These are phyloP conservation scores for Tragulus kanchil DNA, from an alignment of 2,113 vertebrate species.

Conservation along the genomic window DNA sequence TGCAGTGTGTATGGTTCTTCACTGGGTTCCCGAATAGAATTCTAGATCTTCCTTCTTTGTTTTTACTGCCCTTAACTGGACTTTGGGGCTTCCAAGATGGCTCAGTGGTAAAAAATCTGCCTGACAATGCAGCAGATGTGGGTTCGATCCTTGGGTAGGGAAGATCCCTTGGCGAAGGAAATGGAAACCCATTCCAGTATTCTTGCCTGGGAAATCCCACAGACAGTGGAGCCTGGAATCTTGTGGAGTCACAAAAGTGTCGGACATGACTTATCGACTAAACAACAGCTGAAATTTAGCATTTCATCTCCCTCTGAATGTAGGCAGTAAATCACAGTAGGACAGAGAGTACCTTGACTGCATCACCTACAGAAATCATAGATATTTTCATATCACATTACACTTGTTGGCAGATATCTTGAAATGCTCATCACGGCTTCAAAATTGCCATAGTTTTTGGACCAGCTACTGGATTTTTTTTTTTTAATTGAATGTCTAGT, in stretches of 20 bases:
- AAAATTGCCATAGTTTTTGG: slow-evolving; percentile 5
- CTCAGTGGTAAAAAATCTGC: not conserved
- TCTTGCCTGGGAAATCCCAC: not conserved
- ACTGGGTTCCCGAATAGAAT: not conserved
- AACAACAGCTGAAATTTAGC: not conserved
- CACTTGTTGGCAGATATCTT: not conserved
- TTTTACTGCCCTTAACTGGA: not conserved
- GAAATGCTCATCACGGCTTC: not conserved
- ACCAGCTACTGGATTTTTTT: not conserved
- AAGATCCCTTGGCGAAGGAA: not conserved
- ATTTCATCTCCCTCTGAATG: not conserved
- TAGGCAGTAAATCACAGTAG: not conserved
- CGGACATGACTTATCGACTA: not conserved
- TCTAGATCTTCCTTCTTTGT: not conserved
- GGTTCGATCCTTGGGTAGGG: not conserved
- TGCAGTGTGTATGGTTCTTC: not conserved
- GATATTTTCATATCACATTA: not conserved
- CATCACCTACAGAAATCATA: not conserved
- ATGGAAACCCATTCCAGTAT: not conserved
- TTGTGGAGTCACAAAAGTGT: not conserved
- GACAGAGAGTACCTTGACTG: not conserved
- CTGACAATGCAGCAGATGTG: not conserved
- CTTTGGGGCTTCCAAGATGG: not conserved
- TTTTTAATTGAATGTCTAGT: not conserved
- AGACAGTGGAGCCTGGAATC: not conserved